phyloP scores from a whole-genome alignment of 30 jellyfish, hydroid and myxozoan species.

The Nemopilema nomurai region DNA sequence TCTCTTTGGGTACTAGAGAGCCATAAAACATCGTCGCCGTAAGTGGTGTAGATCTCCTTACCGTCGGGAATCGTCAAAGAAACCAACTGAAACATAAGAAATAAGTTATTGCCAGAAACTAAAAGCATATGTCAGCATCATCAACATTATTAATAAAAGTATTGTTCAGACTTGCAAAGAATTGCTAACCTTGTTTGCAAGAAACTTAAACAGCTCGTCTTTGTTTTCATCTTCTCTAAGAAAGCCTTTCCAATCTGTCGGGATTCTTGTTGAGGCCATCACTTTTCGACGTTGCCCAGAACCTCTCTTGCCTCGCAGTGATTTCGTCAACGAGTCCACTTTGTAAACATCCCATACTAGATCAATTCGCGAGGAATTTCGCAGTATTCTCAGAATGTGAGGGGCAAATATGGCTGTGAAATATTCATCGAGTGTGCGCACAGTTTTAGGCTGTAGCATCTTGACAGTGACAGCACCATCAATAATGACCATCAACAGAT shows the following conservation, averaged over 20 bases:
- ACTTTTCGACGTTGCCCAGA: conserved; percentile 67
- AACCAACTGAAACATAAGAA: neutral
- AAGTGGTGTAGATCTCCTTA: conserved; percentile 17
- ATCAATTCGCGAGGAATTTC: conserved; percentile 45
- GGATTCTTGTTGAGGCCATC: conserved; percentile 21
- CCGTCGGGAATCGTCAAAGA: neutral
- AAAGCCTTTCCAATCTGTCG: conserved; percentile 36
- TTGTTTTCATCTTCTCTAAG: conserved; percentile 46
- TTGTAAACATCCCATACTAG: conserved; percentile 66
- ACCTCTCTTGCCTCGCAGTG: conserved; percentile 47
- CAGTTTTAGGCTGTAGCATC: neutral
- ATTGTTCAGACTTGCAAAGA: neutral
- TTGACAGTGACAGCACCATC: conserved; percentile 47
- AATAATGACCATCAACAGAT: conserved; percentile 19
- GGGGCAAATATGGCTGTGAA: neutral
- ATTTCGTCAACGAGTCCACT: conserved; percentile 13
- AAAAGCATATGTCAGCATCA: neutral
- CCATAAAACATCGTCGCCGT: conserved; percentile 20
- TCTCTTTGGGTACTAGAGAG: neutral
- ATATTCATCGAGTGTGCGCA: neutral
- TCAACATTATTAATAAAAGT: neutral
- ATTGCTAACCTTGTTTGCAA: conserved; percentile 19
- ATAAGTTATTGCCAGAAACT: neutral
- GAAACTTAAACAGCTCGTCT: conserved; percentile 49
- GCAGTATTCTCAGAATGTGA: neutral